Percentiles rank a stretch among this genome's conserved stretches.
Conservation (phyloP, 2,113 vertebrate genomes). For the Melanostigma gelatinosum region DNA sequence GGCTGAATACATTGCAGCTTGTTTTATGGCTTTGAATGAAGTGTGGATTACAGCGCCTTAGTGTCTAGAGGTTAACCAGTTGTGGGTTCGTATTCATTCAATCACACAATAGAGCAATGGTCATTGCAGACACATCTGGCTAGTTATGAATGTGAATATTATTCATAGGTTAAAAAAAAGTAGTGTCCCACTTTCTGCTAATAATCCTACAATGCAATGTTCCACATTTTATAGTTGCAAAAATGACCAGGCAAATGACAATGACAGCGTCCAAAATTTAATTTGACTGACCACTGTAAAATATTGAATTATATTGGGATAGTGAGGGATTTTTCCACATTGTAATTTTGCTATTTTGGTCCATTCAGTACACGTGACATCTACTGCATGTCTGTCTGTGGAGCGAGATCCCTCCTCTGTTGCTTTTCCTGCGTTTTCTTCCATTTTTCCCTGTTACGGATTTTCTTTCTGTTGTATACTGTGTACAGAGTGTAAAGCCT, state of each 20-base stretch:
- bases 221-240: not conserved
- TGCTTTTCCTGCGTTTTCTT: not conserved
- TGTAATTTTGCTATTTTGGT: not conserved
- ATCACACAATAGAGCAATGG: not conserved
- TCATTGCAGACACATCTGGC: not conserved
- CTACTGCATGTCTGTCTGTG: not conserved
- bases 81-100: not conserved
- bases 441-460: not conserved
- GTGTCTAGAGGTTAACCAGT: not conserved
- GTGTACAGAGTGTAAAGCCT: not conserved
- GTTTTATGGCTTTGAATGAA: not conserved
- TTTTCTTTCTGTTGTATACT: not conserved
- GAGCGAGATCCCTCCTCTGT: not conserved
- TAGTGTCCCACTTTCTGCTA: not conserved
- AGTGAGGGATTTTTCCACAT: not conserved
- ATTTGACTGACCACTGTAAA: not conserved
- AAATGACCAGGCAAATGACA: not conserved
- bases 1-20: not conserved
- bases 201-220: not conserved
- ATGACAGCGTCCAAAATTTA: not conserved
- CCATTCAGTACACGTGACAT: not conserved
- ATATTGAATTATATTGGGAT: not conserved
- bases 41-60: not conserved
- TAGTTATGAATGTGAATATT: not conserved
- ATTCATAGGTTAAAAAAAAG: not conserved